phyloP scores from a whole-genome alignment of 2,797 vertebrate genomes.

The Cottoperca gobio region DNA sequence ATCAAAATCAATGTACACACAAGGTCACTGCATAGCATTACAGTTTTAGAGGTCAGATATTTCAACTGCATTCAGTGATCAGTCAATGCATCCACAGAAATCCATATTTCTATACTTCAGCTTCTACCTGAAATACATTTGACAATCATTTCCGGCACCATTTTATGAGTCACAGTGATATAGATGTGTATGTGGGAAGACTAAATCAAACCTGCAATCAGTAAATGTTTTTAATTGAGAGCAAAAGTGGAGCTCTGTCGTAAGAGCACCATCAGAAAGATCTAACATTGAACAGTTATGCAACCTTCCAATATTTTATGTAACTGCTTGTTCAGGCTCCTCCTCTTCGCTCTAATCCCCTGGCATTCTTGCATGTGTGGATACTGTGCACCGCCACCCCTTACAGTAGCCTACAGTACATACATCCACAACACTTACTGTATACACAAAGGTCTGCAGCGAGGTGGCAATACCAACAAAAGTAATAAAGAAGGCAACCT shows the following conservation, averaged over 20 bases:
- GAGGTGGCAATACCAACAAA: not conserved
- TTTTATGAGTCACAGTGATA: conserved; percentile 1
- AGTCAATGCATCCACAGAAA: not conserved
- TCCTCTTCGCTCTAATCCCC: not conserved
- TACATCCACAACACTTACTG: no score
- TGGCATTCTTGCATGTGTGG: not conserved
- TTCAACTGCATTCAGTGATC: not conserved
- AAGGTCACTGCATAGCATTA: not conserved
- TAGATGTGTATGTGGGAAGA: not conserved
- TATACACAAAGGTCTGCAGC: not conserved
- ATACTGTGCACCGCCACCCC: not conserved
- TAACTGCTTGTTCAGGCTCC: conserved; percentile 25
- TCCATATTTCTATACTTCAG: not conserved
- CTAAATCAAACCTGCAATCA: not conserved
- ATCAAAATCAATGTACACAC: no score
- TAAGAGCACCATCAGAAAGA: conserved; percentile 5
- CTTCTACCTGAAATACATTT: not conserved
- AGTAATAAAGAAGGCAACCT: not conserved
- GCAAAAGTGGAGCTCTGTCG: not conserved
- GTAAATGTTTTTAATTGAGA: conserved; percentile 13
- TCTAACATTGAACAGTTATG: conserved; percentile 23
- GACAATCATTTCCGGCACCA: not conserved
- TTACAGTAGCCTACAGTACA: not conserved
- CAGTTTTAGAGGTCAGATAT: not conserved
- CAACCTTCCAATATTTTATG: conserved; percentile 62